Evolutionary conservation across 2,113 vertebrate genomes (phyloP).

Genomic region (Aramus guarauna): DNA sequence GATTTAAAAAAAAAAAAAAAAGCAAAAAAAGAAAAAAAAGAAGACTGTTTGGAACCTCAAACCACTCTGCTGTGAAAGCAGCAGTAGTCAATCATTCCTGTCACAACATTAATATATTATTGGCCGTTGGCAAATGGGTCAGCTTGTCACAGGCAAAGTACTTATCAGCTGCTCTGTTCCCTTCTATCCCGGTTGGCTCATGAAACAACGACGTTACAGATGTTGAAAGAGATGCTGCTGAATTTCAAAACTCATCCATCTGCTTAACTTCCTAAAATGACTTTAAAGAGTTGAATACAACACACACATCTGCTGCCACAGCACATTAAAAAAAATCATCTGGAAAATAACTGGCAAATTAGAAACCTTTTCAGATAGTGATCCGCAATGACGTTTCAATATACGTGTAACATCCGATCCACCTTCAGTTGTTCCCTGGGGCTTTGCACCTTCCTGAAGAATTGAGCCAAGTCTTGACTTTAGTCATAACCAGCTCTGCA

Average conservation of each 20-base stretch:
- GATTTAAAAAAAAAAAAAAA: not conserved
- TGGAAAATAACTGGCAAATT: slow-evolving; percentile 23
- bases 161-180: not conserved
- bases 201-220: not conserved
- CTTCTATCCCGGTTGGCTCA: not conserved
- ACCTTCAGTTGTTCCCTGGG: not conserved
- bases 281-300: not conserved
- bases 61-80: not conserved
- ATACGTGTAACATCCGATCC: not conserved
- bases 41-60: not conserved
- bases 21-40: not conserved
- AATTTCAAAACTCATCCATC: slow-evolving; percentile 36
- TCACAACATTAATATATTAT: not conserved
- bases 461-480: not conserved
- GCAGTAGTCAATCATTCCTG: not conserved
- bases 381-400: not conserved
- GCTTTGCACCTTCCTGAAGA: not conserved
- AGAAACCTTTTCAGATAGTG: not conserved
- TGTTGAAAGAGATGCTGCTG: not conserved
- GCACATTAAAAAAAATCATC: slow-evolving; percentile 1
- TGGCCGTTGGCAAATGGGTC: not conserved
- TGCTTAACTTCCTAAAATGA: slow-evolving; percentile 22
- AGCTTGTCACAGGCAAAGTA: not conserved
- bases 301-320: slow-evolving; percentile 44
- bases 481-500: not conserved